Evolutionary conservation across 2,797 vertebrate species (phyloP), one percentile per base, ranked within the genome.

Genomic region (Eleutherodactylus coqui): DNA sequence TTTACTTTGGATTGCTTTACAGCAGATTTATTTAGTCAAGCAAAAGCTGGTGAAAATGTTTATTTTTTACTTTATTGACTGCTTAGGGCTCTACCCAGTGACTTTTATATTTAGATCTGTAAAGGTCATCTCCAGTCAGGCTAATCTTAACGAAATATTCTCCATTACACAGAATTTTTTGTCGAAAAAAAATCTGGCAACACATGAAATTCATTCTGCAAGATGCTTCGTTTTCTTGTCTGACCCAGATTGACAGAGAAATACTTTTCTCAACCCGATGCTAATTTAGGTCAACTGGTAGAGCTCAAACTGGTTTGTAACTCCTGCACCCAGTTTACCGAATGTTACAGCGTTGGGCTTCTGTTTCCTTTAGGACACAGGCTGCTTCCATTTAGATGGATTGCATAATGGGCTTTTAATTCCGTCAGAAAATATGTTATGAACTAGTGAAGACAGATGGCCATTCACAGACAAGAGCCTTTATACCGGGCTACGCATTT

Each of bases 401-500:
- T 69, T 69, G 47, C 36, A 78, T 86, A 82, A 83, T 86, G 85
- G 34, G 53, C 83, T 86, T 86, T 86, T 82, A 82, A 83, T 86
- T 86, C 11, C 69, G 79, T 77, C 85, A 76, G 79, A 70, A 82
- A 55, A 86, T 86, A 78, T 86, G 73, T 83, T 83, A 77, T 86
- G 79, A 82, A 83, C 79, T 75, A 82, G 79, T 82, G 79, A 69
- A 86, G 79, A 86, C 85, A 86, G 79, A 82, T 83, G 79, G 79
- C 36, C 79, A 83, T 70, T 70, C 60, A 82, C 72, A 82, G 60
- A 51, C 73, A 77, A 82, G 76, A 70, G 14, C 45, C 38, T 69
- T 82, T 77, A 69, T 67, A 55, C 58, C 1, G 19, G 73, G 58
- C 45, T 82, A 58, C 36, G 73, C 43, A 21, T 81, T 82, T 86